These are phyloP conservation scores for Aphelinus atriplicis DNA, from an alignment of 1,140 invertebrate genomes.

Conservation along the genomic window DNA sequence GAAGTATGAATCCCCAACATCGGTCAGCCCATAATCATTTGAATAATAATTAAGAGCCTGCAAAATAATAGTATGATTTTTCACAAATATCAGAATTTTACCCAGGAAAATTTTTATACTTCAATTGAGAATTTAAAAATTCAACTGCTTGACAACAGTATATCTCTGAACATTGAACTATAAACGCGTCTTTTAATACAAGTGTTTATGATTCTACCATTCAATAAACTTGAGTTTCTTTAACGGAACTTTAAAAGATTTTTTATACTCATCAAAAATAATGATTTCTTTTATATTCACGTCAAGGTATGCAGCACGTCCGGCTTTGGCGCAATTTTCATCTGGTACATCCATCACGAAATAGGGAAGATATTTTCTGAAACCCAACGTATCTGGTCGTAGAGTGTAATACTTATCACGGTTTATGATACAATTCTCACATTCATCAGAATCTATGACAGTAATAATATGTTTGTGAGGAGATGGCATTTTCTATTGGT, in stretches of 20 bases:
- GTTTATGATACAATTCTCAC: constrained; percentile 66
- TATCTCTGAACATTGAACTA: too few species aligned
- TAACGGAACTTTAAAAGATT: constrained; percentile 61
- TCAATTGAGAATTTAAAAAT: too few species aligned
- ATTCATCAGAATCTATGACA: constrained; percentile 38
- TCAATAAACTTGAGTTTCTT: constrained; percentile 43
- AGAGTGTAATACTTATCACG: constrained; percentile 14
- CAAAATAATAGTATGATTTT: neutral
- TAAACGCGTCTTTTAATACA: too few species aligned
- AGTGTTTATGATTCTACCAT: too few species aligned
- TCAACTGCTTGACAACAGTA: too few species aligned
- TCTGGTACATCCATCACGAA: constrained; percentile 93
- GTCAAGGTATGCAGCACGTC: constrained; percentile 83
- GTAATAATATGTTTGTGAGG: neutral
- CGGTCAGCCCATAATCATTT: constrained; percentile 43
- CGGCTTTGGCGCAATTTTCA: constrained; percentile 83
- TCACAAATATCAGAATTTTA: too few species aligned
- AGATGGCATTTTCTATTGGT: neutral
- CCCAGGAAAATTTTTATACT: too few species aligned
- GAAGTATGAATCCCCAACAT: constrained; percentile 83
- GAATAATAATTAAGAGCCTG: constrained; percentile 34
- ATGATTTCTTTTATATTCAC: constrained; percentile 65
- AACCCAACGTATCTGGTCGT: constrained; percentile 73
- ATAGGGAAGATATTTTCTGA: constrained; percentile 84
- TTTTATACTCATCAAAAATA: too few species aligned